phyloP scores from a whole-genome alignment of 2,797 vertebrate species.

The Taeniopygia guttata region DNA sequence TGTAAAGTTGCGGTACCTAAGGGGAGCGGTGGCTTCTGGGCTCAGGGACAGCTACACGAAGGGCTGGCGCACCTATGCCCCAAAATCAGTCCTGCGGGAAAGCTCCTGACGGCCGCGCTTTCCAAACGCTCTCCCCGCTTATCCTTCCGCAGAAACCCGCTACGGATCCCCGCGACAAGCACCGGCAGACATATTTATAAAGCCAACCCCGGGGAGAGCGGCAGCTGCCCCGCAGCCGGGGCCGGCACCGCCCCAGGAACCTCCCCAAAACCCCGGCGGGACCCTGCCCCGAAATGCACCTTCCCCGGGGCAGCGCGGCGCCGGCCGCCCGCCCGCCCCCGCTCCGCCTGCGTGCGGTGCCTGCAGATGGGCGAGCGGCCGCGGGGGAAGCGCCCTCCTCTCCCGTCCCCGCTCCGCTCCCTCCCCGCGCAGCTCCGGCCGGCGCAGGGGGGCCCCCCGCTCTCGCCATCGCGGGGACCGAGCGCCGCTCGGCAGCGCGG shows the following conservation, averaged over 20 bases:
- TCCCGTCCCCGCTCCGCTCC: background rate
- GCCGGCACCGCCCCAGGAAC: background rate
- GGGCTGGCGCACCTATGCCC: background rate
- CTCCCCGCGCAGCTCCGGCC: background rate
- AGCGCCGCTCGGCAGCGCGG: background rate
- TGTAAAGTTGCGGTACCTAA: conserved; percentile 50
- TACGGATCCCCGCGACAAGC: background rate
- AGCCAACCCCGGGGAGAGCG: background rate
- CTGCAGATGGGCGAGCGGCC: conserved; percentile 40
- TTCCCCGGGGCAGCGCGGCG: background rate
- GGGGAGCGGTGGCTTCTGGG: background rate
- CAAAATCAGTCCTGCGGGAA: background rate
- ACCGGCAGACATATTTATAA: conserved; percentile 68
- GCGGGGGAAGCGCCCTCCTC: conserved; percentile 4
- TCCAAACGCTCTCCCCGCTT: conserved; percentile 4
- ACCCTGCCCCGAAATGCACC: background rate
- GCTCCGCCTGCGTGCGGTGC: conserved; percentile 55
- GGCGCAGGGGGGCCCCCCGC: background rate
- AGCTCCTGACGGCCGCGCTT: background rate
- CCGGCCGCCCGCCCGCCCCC: background rate
- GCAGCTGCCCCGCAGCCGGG: background rate
- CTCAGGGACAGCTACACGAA: background rate
- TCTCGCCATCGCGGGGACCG: background rate
- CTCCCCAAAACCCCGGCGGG: background rate
- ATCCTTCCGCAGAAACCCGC: background rate